Base-by-base conservation (phyloP, 2,888 invertebrate species). In the Ennomos quercinarius region DNA sequence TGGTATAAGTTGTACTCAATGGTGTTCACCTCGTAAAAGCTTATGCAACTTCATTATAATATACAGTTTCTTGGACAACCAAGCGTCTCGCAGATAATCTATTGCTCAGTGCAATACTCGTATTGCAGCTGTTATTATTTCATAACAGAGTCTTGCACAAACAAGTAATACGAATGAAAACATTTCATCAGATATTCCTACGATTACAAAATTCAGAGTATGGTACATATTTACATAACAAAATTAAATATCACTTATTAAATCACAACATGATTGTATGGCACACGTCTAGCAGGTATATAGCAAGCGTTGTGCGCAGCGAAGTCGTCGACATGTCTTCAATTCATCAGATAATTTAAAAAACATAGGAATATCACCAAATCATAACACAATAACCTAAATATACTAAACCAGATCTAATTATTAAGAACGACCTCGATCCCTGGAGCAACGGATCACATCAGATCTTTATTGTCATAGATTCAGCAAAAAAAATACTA, bases 391-490 rank as follows among this genome's bases (percentile, higher is more conserved):
- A 66, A 36, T 84, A 81, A 83, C 77, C 79, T 84, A 84, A 74
- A 74, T 80, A 83, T 65, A 77, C 86, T 89, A 89, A 87, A 84
- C 81, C 87, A 89, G 90, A 92, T 91, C 90, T 84, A 84, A 73
- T 80, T 78, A 81, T 82, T 77, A 83, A 80, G 74, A 76, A 62
- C 69, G 78, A 81, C 70, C 80, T 70, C 74, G 74, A 77, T 62
- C 74, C 53, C 35, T 66, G 68, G 73, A 76, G 72, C 73, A 61
- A 70, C 46, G 74, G 78, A 76, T 73, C 86, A 81, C 77, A 82
- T 93, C 93, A 94, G 94, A 94, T 94, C 94, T 94, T 83, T 91
- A 93, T 91, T 93, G 93, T 93, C 93, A 94, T 90, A 91, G 88
- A 90, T 90, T 90, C 89, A 88, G 88, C 84, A 80, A 86, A 88